Evolutionary conservation across 2,888 invertebrate genomes (phyloP).

Genomic region (Ichneumoninae sp.): DNA sequence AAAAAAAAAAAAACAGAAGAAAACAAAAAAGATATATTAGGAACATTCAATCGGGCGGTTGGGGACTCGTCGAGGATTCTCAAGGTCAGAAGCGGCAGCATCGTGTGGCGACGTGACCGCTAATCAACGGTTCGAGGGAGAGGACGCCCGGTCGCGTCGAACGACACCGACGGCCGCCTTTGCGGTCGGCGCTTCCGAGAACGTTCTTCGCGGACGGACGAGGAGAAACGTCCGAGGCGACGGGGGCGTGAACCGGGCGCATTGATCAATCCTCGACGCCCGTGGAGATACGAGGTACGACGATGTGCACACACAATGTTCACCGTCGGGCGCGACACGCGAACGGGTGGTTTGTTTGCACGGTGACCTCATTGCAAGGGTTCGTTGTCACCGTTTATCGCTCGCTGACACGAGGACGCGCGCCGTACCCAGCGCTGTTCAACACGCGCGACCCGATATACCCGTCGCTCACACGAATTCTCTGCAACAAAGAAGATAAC

Average conservation of each 20-base stretch:
- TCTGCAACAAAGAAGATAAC: background rate
- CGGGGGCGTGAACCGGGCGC: background rate
- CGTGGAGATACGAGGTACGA: constrained; percentile 2
- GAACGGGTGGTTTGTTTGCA: constrained; percentile 51
- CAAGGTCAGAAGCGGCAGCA: background rate
- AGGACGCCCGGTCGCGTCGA: background rate
- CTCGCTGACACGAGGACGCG: constrained; percentile 46
- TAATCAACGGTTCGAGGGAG: background rate
- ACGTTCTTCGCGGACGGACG: background rate
- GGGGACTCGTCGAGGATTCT: background rate
- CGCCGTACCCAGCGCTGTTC: background rate
- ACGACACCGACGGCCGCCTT: background rate
- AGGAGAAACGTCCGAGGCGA: background rate
- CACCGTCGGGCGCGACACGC: background rate
- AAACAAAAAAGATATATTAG: background rate
- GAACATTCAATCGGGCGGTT: background rate
- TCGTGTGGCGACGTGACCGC: background rate
- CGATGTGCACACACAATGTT: background rate
- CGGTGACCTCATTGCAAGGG: constrained; percentile 46
- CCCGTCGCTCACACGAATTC: constrained; percentile 14
- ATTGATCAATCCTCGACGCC: constrained; percentile 4
- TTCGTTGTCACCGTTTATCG: constrained; percentile 56
- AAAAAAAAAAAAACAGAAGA: background rate
- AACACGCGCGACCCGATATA: constrained; percentile 1
- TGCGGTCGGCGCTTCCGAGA: background rate